phyloP scores from a whole-genome alignment of 2,113 vertebrate species.

The Butastur rufipennis region DNA sequence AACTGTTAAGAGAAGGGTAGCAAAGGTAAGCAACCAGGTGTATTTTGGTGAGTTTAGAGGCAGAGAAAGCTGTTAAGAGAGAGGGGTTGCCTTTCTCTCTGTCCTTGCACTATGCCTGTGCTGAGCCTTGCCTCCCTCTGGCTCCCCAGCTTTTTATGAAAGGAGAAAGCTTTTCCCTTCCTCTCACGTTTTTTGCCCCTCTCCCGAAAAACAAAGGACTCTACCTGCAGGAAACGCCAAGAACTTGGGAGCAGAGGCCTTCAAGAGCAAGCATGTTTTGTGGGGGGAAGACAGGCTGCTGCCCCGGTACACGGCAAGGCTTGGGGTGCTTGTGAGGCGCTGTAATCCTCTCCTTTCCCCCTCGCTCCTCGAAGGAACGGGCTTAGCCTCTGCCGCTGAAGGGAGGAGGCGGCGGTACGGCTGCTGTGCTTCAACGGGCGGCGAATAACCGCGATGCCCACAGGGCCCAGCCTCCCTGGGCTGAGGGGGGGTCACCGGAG shows the following conservation, averaged over 20 bases:
- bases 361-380: neutral
- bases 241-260: neutral
- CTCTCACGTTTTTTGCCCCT: neutral
- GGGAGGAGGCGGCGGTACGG: too few species aligned
- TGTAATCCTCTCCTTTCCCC: neutral
- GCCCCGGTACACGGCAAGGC: too few species aligned
- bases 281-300: neutral
- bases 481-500: neutral
- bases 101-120: neutral
- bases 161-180: neutral
- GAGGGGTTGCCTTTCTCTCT: neutral
- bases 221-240: neutral
- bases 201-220: neutral
- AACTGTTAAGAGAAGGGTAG: neutral
- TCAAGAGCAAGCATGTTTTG: neutral
- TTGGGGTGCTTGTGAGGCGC: neutral
- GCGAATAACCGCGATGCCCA: accelerated
- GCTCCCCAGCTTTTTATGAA: neutral
- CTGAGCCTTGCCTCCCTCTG: neutral
- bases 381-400: neutral
- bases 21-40: neutral
- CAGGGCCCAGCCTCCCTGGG: neutral
- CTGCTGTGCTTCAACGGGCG: accelerated
- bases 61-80: neutral
- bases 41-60: neutral